Percentiles rank a stretch among this genome's conserved stretches.
Conservation (phyloP, 2,888 invertebrate genomes). For the Eurytoma adleriae region DNA sequence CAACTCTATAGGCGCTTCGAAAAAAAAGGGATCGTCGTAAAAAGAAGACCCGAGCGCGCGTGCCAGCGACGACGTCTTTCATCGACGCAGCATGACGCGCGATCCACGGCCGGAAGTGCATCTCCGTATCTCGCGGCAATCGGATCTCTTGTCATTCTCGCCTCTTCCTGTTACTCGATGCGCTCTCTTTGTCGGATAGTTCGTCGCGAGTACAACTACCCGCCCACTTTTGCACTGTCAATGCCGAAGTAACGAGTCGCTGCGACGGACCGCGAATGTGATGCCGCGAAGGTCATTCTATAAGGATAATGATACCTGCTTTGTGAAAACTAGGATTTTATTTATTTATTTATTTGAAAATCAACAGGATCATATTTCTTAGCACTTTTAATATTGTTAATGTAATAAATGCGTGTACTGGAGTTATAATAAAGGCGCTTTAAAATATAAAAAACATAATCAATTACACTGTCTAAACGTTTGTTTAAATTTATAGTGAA, state of each 20-base stretch:
- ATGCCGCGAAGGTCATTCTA: too few species aligned
- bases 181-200: conserved; percentile 24
- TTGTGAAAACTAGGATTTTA: too few species aligned
- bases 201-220: not conserved
- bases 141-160: conserved; percentile 27
- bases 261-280: conserved; percentile 2
- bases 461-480: too few species aligned
- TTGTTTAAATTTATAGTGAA: too few species aligned
- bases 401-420: too few species aligned
- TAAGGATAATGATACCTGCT: too few species aligned
- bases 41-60: not conserved
- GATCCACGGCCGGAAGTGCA: conserved; percentile 35
- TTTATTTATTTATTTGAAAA: too few species aligned
- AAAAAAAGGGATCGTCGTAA: not conserved
- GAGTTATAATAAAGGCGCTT: too few species aligned
- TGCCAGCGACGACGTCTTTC: not conserved
- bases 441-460: too few species aligned
- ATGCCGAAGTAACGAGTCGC: not conserved
- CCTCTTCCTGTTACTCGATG: conserved; percentile 52
- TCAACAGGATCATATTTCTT: too few species aligned
- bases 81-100: conserved; percentile 8
- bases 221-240: not conserved
- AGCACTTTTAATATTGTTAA: too few species aligned
- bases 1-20: not conserved
- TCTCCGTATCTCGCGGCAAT: conserved; percentile 25